Evolutionary conservation across 2,888 invertebrate genomes (phyloP).

Genomic region (Lasioglossum lativentre): DNA sequence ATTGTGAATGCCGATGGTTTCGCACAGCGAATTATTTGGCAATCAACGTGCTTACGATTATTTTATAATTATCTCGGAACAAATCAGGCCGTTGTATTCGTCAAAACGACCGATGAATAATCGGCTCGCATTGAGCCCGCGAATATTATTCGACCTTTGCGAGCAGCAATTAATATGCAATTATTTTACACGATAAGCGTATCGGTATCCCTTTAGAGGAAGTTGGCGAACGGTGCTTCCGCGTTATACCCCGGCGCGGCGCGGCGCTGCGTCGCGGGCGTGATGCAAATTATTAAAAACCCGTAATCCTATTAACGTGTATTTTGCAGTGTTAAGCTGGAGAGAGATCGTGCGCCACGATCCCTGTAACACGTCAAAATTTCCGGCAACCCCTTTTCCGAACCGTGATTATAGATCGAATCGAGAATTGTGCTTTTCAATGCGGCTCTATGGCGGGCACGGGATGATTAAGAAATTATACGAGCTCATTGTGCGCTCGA

Average conservation of each 20-base stretch:
- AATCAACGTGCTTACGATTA: not conserved
- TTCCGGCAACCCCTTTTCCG: not conserved
- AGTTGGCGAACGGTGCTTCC: not conserved
- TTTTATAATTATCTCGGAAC: not conserved
- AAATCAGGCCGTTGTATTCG: not conserved
- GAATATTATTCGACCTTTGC: not conserved
- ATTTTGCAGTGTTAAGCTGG: not conserved
- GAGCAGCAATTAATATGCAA: not conserved
- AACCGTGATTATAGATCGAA: not conserved
- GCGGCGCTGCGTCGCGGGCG: not conserved
- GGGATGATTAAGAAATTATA: slow-evolving; percentile 52
- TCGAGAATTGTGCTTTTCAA: not conserved
- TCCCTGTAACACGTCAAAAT: not conserved
- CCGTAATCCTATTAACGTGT: not conserved
- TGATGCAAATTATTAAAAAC: not conserved
- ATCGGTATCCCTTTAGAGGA: not conserved
- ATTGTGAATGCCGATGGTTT: not conserved
- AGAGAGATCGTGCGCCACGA: not conserved
- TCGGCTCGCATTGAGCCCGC: not conserved
- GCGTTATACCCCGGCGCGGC: not conserved
- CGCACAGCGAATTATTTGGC: not conserved
- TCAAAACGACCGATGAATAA: not conserved
- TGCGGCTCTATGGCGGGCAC: not conserved
- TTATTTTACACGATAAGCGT: slow-evolving; percentile 4
- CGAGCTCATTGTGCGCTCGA: slow-evolving; percentile 42